phyloP scores from a whole-genome alignment of 2,888 invertebrate genomes.

The Euspilapteryx auroguttella region DNA sequence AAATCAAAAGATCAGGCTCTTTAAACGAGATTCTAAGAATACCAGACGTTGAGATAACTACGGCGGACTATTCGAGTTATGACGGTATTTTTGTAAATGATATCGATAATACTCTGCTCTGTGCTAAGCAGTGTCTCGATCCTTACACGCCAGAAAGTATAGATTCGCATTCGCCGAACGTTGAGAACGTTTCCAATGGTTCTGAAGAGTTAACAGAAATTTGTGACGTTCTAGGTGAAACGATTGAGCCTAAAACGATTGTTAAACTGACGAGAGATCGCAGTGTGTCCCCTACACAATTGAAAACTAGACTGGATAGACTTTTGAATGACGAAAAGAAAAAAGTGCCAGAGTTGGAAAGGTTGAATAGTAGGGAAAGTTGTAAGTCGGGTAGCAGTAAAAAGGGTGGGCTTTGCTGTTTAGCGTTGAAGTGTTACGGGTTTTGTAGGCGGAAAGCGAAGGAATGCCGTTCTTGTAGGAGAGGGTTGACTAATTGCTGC shows the following conservation, averaged over 20 bases:
- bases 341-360: slow-evolving; percentile 22
- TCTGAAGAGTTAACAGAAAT: slow-evolving; percentile 27
- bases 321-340: slow-evolving; percentile 22
- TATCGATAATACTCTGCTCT: slow-evolving; percentile 50
- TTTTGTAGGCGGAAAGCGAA: slow-evolving; percentile 36
- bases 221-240: slow-evolving; percentile 18
- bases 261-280: slow-evolving; percentile 26
- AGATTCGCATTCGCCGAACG: slow-evolving; percentile 73
- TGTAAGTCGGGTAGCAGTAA: slow-evolving; percentile 33
- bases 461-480: slow-evolving; percentile 22
- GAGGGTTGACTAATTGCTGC: slow-evolving; percentile 29
- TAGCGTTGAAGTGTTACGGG: slow-evolving; percentile 43
- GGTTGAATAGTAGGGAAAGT: slow-evolving; percentile 38
- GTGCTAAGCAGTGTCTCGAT: slow-evolving; percentile 50
- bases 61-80: slow-evolving; percentile 39
- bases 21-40: slow-evolving; percentile 35
- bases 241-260: slow-evolving; percentile 17
- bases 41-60: slow-evolving; percentile 51
- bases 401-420: slow-evolving; percentile 33
- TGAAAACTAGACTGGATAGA: slow-evolving; percentile 64
- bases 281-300: slow-evolving; percentile 64
- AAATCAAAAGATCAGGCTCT: slow-evolving; percentile 23
- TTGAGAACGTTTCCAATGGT: slow-evolving; percentile 28
- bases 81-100: slow-evolving; percentile 55
- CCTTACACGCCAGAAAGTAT: slow-evolving; percentile 84